These are phyloP conservation scores for Charanyca ferruginea DNA, from an alignment of 2,888 invertebrate genomes.

Conservation along the genomic window DNA sequence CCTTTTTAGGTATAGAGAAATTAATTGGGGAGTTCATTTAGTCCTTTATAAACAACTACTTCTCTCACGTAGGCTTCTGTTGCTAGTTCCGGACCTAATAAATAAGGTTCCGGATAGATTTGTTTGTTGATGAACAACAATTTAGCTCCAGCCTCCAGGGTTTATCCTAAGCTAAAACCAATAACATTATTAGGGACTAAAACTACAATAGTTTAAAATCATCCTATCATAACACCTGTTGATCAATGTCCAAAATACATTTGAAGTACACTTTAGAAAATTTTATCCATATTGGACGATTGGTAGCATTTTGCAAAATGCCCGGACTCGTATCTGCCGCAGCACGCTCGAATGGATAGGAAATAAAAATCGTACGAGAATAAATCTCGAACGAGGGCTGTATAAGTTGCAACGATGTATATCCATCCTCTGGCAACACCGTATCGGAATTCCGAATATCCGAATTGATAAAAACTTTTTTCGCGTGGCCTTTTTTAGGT, in stretches of 20 bases:
- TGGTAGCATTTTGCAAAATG: constrained; percentile 59
- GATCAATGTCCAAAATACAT: neutral
- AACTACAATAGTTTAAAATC: constrained; percentile 8
- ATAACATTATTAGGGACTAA: constrained; percentile 12
- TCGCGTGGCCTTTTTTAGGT: constrained; percentile 20
- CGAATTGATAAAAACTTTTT: constrained; percentile 54
- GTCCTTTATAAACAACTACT: neutral
- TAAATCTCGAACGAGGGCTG: constrained; percentile 70
- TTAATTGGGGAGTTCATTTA: neutral
- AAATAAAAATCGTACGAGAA: constrained; percentile 73
- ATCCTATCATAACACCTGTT: constrained; percentile 16
- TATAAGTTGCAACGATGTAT: constrained; percentile 67
- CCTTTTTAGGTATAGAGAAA: no score
- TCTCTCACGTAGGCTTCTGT: neutral
- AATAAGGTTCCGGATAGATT: neutral
- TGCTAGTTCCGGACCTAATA: constrained; percentile 24
- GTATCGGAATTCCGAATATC: constrained; percentile 53
- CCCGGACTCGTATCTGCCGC: constrained; percentile 52
- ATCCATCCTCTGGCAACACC: constrained; percentile 46
- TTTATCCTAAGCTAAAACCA: neutral
- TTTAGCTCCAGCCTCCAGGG: neutral
- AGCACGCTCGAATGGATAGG: constrained; percentile 68
- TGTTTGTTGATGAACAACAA: constrained; percentile 26
- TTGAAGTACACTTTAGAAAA: constrained; percentile 11
- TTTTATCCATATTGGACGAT: constrained; percentile 40